phyloP scores from a whole-genome alignment of 1,140 invertebrate genomes.

The Stenopsyche tienmushanensis region DNA sequence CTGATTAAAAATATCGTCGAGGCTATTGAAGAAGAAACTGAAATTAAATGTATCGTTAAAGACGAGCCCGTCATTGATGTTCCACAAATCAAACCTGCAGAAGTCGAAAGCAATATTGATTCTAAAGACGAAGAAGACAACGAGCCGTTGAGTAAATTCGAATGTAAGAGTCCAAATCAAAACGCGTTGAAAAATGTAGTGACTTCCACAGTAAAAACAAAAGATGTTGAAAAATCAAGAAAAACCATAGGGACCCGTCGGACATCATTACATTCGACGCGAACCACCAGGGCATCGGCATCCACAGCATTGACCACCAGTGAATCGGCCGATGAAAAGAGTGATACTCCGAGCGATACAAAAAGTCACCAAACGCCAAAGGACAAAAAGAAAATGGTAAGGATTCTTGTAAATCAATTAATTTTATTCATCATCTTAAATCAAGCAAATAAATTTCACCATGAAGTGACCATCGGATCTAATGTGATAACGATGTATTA shows the following conservation, averaged over 20 bases:
- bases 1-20: not conserved
- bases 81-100: not conserved
- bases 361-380: slow-evolving; percentile 47
- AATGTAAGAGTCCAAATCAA: slow-evolving; percentile 30
- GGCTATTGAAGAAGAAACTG: not conserved
- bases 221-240: slow-evolving; percentile 13
- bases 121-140: slow-evolving; percentile 33
- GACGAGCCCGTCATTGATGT: not conserved
- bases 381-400: slow-evolving; percentile 58
- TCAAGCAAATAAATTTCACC: slow-evolving; percentile 17
- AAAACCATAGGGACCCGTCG: slow-evolving; percentile 45
- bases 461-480: no score
- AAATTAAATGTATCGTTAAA: not conserved
- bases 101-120: not conserved
- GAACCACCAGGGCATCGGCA: slow-evolving; percentile 50
- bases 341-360: slow-evolving; percentile 61
- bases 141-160: slow-evolving; percentile 18
- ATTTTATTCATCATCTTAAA: slow-evolving; percentile 24
- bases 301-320: slow-evolving; percentile 45
- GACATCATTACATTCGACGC: slow-evolving; percentile 49
- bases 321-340: slow-evolving; percentile 49
- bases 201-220: slow-evolving; percentile 44
- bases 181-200: slow-evolving; percentile 33
- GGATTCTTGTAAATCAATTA: slow-evolving; percentile 27
- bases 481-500: not conserved